phyloP scores from a whole-genome alignment of 1,140 invertebrate species.

The Drosophila erecta region DNA sequence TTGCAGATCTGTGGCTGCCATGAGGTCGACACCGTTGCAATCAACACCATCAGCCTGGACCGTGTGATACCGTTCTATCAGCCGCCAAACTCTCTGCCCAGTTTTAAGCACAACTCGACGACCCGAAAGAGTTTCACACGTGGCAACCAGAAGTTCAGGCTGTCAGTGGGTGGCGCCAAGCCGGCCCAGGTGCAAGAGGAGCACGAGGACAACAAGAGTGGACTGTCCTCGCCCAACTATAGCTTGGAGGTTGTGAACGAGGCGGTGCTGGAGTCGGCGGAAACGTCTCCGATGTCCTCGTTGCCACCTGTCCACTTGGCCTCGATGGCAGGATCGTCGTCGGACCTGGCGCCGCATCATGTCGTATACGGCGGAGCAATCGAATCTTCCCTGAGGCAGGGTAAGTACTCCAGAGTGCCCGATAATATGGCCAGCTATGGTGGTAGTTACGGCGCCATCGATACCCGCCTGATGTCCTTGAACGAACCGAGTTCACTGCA shows the following conservation, averaged over 20 bases:
- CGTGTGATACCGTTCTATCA: slow-evolving; percentile 80
- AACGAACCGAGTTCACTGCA: slow-evolving; percentile 70
- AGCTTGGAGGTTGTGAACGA: slow-evolving; percentile 81
- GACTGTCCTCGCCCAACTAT: slow-evolving; percentile 70
- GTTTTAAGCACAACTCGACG: slow-evolving; percentile 87
- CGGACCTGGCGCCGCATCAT: slow-evolving; percentile 10
- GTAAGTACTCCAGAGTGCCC: slow-evolving; percentile 35
- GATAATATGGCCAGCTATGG: slow-evolving; percentile 38
- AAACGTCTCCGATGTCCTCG: slow-evolving; percentile 58
- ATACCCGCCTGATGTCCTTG: slow-evolving; percentile 44
- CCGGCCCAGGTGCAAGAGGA: slow-evolving; percentile 70
- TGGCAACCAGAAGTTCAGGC: slow-evolving; percentile 79
- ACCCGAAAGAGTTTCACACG: slow-evolving; percentile 90
- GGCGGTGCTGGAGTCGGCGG: slow-evolving; percentile 49
- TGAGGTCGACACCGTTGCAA: slow-evolving; percentile 73
- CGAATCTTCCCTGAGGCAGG: slow-evolving; percentile 31
- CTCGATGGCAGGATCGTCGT: background rate
- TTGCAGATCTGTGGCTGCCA: slow-evolving; percentile 80
- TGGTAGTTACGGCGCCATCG: slow-evolving; percentile 45
- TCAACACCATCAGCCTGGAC: slow-evolving; percentile 79
- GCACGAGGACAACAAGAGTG: slow-evolving; percentile 67
- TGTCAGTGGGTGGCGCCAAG: slow-evolving; percentile 71
- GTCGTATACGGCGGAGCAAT: slow-evolving; percentile 19
- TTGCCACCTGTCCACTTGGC: slow-evolving; percentile 14
- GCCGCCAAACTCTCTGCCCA: slow-evolving; percentile 65